Percentiles rank a stretch among this genome's conserved stretches.
These are phyloP conservation scores for Drosophila infuscata DNA, from an alignment of 2,888 invertebrate species.

Conservation along the genomic window DNA sequence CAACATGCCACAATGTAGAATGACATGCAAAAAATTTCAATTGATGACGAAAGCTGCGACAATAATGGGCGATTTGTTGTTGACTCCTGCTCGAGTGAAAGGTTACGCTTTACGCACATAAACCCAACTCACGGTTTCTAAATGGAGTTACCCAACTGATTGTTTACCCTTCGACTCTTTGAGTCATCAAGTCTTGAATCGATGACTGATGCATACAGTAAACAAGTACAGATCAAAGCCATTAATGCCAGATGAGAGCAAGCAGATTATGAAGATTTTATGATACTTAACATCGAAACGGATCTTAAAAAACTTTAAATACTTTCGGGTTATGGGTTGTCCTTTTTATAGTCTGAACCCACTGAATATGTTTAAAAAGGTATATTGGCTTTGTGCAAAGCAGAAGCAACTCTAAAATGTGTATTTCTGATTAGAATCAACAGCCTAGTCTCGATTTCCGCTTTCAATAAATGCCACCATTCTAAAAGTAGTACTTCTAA, in stretches of 20 bases:
- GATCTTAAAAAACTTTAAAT: not conserved
- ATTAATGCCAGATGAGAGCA: not conserved
- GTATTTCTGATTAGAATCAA: not conserved
- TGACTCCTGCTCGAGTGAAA: slow-evolving; percentile 5
- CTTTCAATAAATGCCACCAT: not conserved
- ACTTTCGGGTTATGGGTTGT: not conserved
- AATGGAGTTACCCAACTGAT: not conserved
- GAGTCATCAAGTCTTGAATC: not conserved
- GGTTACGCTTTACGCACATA: slow-evolving; percentile 38
- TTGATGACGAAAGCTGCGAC: slow-evolving; percentile 70
- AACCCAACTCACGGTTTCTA: not conserved
- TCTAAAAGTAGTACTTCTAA: not conserved
- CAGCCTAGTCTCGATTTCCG: not conserved
- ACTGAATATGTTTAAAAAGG: no score
- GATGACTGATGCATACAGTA: not conserved
- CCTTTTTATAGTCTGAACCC: not conserved
- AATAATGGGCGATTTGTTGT: slow-evolving; percentile 57
- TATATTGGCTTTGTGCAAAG: no score
- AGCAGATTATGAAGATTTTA: no score
- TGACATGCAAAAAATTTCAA: slow-evolving; percentile 65
- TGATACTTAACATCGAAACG: not conserved
- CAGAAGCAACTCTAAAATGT: not conserved
- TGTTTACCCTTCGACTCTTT: not conserved
- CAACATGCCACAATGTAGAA: slow-evolving; percentile 55
- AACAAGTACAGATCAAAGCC: not conserved